Percentiles rank a stretch among this genome's conserved stretches.
Evolutionary conservation across 2,113 vertebrate genomes (phyloP).

Genomic region (Oncorhynchus mykiss): DNA sequence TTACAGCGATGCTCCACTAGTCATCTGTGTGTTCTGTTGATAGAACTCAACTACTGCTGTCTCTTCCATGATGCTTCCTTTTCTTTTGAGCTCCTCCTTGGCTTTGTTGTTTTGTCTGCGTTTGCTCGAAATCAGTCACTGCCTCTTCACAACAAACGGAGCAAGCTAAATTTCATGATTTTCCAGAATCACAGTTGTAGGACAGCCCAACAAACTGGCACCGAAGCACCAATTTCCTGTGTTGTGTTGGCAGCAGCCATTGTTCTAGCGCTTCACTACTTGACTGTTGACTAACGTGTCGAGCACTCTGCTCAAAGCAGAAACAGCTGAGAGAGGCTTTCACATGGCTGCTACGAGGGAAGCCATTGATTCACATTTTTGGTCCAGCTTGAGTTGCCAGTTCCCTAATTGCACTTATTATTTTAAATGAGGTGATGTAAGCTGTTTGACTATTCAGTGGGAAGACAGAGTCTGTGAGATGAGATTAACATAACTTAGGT

Average conservation of each 20-base stretch:
- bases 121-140: not conserved
- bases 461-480: not conserved
- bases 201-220: not conserved
- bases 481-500: not conserved
- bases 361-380: not conserved
- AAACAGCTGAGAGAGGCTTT: not conserved
- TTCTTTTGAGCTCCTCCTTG: not conserved
- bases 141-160: not conserved
- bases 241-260: not conserved
- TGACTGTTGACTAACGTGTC: too few relatives aligned
- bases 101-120: not conserved
- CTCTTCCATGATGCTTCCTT: not conserved
- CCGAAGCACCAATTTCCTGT: not conserved
- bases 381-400: not conserved
- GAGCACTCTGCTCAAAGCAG: not conserved
- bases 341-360: slow-evolving; percentile 1
- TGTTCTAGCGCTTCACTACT: not conserved
- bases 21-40: not conserved
- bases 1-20: not conserved
- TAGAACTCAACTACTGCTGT: not conserved
- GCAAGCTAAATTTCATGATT: not conserved
- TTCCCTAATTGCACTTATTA: slow-evolving; percentile 19
- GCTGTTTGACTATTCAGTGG: slow-evolving; percentile 16
- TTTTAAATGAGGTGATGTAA: slow-evolving; percentile 15
- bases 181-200: not conserved